Percentiles rank a stretch among this genome's conserved stretches.
phyloP scores from a whole-genome alignment of 2,797 vertebrate species.

The Esox lucius region DNA sequence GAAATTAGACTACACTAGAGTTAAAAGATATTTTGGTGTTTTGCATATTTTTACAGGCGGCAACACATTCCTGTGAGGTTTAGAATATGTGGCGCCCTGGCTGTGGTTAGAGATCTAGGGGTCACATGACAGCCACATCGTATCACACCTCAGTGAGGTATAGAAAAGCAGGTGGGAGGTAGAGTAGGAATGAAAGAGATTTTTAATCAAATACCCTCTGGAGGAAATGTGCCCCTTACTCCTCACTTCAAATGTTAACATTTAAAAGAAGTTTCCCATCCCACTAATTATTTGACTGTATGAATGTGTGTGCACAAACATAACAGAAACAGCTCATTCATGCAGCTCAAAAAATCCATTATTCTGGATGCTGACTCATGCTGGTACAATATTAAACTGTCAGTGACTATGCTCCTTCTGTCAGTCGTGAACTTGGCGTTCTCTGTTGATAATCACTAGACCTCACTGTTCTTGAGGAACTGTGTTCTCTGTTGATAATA shows the following conservation, averaged over 20 bases:
- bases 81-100: no score
- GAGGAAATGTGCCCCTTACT: neutral
- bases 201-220: neutral
- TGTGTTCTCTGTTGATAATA: no score
- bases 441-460: neutral
- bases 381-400: neutral
- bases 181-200: neutral
- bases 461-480: no score
- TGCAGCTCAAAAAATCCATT: neutral
- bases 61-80: no score
- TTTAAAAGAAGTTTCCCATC: neutral
- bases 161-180: neutral
- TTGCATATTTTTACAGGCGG: no score
- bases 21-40: no score
- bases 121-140: neutral
- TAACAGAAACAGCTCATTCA: neutral
- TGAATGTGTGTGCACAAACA: neutral
- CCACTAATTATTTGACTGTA: neutral
- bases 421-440: neutral
- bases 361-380: neutral
- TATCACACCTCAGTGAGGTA: neutral
- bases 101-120: no score
- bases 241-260: neutral
- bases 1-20: neutral
- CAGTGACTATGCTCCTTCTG: constrained; percentile 2